Conservation (phyloP, 2,888 invertebrate genomes). For the Podotricha telesiphe region DNA sequence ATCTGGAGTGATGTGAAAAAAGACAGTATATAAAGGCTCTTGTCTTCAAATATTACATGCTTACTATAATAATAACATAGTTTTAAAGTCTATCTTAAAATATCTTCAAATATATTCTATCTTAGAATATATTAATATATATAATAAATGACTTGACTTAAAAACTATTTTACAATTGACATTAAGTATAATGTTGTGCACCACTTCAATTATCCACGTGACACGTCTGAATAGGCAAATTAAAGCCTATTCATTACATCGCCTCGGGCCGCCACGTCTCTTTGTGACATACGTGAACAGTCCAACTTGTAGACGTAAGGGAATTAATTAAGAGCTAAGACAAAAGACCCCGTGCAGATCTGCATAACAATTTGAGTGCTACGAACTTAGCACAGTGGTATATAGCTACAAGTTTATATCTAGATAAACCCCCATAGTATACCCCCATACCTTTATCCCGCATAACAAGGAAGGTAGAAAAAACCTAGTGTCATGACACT, state of each 20-base stretch:
- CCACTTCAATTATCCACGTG: conserved; percentile 34
- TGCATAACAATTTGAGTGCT: conserved; percentile 38
- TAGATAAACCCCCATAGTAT: too few relatives aligned
- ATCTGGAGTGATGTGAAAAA: too few relatives aligned
- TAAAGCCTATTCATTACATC: conserved; percentile 42
- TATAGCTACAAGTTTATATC: background rate
- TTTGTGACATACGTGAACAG: conserved; percentile 40
- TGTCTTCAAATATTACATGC: too few relatives aligned
- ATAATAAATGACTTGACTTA: too few relatives aligned
- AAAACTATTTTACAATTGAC: background rate
- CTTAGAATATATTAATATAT: too few relatives aligned
- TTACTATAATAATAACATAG: too few relatives aligned
- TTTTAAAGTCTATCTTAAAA: too few relatives aligned
- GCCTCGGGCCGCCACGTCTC: conserved; percentile 36
- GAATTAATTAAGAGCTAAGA: conserved; percentile 42
- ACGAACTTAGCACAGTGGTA: background rate
- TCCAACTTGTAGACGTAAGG: conserved; percentile 41
- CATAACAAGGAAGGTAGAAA: too few relatives aligned
- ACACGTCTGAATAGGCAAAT: conserved; percentile 42
- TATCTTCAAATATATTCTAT: too few relatives aligned
- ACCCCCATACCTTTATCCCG: too few relatives aligned
- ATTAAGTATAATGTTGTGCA: background rate
- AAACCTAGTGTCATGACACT: too few relatives aligned
- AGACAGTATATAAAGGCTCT: too few relatives aligned
- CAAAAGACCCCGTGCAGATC: conserved; percentile 40